Evolutionary conservation across 2,113 vertebrate species (phyloP).

Genomic region (Triplophysa tibetana): DNA sequence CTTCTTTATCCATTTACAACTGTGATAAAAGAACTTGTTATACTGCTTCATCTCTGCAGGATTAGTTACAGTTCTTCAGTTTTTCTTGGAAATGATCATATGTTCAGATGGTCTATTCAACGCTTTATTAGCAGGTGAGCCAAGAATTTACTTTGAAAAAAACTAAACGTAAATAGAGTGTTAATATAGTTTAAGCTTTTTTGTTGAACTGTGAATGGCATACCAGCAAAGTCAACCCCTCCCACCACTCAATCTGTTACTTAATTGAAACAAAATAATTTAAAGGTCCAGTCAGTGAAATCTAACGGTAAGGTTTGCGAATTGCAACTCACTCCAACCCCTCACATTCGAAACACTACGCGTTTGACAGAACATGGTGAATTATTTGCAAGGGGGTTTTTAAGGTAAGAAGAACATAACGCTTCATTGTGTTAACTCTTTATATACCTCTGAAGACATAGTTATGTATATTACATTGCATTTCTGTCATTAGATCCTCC

Average conservation of each 20-base stretch:
- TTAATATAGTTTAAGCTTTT: neutral
- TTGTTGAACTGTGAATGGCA: neutral
- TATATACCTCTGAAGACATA: too few species aligned
- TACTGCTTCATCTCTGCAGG: neutral
- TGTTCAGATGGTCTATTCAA: slow-evolving; percentile 4
- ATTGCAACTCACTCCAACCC: too few species aligned
- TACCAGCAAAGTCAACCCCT: neutral
- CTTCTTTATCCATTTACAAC: slow-evolving; percentile 1
- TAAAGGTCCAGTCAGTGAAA: neutral
- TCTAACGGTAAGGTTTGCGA: too few species aligned
- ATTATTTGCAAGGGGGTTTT: too few species aligned
- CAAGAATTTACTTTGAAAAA: neutral
- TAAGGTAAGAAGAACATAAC: too few species aligned
- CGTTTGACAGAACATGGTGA: too few species aligned
- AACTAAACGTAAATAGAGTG: neutral
- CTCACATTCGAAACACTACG: too few species aligned
- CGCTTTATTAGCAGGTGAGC: neutral
- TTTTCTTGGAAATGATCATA: neutral
- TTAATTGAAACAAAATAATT: neutral
- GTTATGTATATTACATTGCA: too few species aligned
- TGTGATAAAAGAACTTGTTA: slow-evolving; percentile 1
- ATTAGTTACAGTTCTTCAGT: neutral
- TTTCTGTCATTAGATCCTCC: too few species aligned
- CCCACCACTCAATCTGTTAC: too few species aligned
- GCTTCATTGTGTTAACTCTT: too few species aligned